Base-by-base conservation (phyloP, 64 coral and sea anemone species). In the Orbicella faveolata region DNA sequence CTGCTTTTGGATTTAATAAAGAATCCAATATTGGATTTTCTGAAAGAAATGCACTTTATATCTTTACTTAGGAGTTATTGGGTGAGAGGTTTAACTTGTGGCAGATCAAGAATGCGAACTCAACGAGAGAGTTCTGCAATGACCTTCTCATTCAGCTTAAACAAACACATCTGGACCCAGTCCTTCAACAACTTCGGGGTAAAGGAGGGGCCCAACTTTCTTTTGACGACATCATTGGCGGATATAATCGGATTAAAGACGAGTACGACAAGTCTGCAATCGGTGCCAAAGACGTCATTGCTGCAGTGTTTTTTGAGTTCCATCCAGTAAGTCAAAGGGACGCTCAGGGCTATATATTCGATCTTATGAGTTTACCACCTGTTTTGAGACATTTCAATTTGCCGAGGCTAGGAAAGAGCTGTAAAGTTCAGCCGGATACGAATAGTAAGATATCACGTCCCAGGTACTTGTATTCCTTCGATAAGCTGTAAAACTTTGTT, bases 241-340 rank as follows among this genome's bases (percentile, higher is more conserved):
- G 63, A 25, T 90, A 81, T 36, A 35, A 51, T 0, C 36, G 44
- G n/a, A 68, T 90, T 21, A 79, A 90, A 55, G 48, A 90, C 41
- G 63, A 53, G 1, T 90, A 80, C 77, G 36, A 90, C 6, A 19
- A 68, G 6, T 16, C 65, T 19, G 65, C 77, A 10, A 90, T 23
- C 18, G 88, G 88, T 34, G 88, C 88, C 1, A 81, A 81, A 72
- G 77, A 90, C 48, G 78, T 90, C 8, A 81, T 77, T 90, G 88
- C 77, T 54, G 80, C 26, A 70, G 88, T 90, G 3, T 90, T 90
- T 34, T 70, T 53, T 30, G 80, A 90, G 44, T 69, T 90, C 36
- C 88, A 90, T 37, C 88, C 88, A 17, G 88, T 90, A 90, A 81
- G 88, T 36, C 23, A n/a, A 61, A 59, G 15, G 15, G 55, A 15